Evolutionary conservation across 2,888 invertebrate genomes (phyloP), one percentile per base, ranked within the genome.

Genomic region (Sphinx pinastri): DNA sequence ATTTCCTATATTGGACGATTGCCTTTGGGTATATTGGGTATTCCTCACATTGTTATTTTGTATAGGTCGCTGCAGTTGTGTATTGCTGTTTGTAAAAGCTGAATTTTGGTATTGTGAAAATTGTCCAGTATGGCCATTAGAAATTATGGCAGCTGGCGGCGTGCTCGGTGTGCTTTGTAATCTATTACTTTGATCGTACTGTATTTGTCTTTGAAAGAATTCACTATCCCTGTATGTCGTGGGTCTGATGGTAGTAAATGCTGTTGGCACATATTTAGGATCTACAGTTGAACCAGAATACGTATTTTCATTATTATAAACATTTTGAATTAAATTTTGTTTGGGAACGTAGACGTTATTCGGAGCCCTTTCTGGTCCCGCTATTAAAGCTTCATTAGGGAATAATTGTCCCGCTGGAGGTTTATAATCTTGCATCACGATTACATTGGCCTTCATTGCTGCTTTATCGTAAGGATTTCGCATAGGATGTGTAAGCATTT

Each of bases 401-500:
- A 90, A 91, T 19, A 91, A 73, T 77, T 93, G 92, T 25, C 90
- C 91, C 7, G 81, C 79, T 3, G 93, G 94, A 19, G 94, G 91
- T 69, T 84, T 92, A 73, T 94, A 94, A 55, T 91, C 89, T 78
- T 94, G 94, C 90, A 93, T 92, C 0, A 90, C 86, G 14, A 93
- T 82, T 1, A 87, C 77, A 74, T 91, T 90, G 71, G 85, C 86
- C 72, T 87, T 92, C 84, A 88, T 87, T 45, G 82, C 73, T 57
- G 73, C 83, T 73, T 85, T 87, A 70, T 91, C 87, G 57, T 91
- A 90, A 0, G 94, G 93, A 75, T 93, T 90, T 38, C 86, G 82
- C 84, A 95, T 91, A 0, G 94, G 93, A 71, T 95, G 89, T 14
- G 93, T 94, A 11, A 95, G 87, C 95, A 95, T 95, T 76, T 94